phyloP scores from a whole-genome alignment of 2,888 invertebrate species.

The Ichneumoninae sp. region DNA sequence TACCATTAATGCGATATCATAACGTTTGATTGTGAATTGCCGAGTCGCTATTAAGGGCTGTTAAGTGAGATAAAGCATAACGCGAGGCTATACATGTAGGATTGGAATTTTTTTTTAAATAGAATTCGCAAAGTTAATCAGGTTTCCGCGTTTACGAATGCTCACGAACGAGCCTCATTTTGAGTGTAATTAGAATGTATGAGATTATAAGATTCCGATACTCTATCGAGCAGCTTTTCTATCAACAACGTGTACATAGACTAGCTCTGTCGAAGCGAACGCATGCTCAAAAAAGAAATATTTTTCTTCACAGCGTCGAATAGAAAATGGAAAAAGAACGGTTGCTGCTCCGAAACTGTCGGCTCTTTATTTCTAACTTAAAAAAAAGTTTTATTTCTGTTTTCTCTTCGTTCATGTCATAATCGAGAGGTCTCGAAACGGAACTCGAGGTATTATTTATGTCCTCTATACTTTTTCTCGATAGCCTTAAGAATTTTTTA shows the following conservation, averaged over 20 bases:
- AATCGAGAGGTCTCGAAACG: conserved; percentile 39
- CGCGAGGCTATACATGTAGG: neutral
- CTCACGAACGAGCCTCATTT: conserved; percentile 14
- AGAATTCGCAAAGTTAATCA: conserved; percentile 29
- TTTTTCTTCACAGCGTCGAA: conserved; percentile 29
- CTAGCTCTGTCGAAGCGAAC: conserved; percentile 30
- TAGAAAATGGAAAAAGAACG: conserved; percentile 52
- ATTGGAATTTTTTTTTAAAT: neutral
- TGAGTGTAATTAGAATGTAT: conserved; percentile 42
- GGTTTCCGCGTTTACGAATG: conserved; percentile 27
- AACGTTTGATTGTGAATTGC: conserved; percentile 39
- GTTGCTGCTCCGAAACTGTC: conserved; percentile 21
- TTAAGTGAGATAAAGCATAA: conserved; percentile 28
- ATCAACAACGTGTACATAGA: conserved; percentile 48
- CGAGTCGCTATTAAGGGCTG: conserved; percentile 44
- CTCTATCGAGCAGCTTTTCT: conserved; percentile 35
- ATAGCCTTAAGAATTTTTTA: conserved; percentile 57
- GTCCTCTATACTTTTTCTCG: conserved; percentile 35
- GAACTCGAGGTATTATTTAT: conserved; percentile 55
- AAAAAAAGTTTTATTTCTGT: conserved; percentile 56
- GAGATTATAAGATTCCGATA: conserved; percentile 34
- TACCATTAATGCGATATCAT: conserved; percentile 52
- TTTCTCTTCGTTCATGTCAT: conserved; percentile 54
- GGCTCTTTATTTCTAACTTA: conserved; percentile 40
- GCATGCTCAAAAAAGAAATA: conserved; percentile 23